Conservation (phyloP, 2,888 invertebrate species). For the Brenthis ino region DNA sequence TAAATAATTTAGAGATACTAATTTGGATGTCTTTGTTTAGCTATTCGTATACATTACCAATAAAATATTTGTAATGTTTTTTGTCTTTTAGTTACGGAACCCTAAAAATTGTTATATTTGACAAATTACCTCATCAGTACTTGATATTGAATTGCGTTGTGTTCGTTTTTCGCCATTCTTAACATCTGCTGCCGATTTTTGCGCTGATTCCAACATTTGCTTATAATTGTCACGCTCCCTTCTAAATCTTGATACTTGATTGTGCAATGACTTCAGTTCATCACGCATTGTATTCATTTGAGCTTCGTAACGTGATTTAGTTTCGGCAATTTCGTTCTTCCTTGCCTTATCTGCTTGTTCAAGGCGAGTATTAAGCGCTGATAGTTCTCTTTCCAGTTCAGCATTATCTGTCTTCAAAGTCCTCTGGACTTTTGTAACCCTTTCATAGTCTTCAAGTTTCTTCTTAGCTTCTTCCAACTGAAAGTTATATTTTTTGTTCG, state of each 20-base stretch:
- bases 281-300: conserved; percentile 90
- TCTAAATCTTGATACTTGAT: conserved; percentile 85
- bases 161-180: conserved; percentile 83
- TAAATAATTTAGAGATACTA: no score
- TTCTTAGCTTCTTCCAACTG: conserved; percentile 90
- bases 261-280: conserved; percentile 90
- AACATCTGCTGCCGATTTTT: conserved; percentile 90
- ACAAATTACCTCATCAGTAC: conserved; percentile 85
- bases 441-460: conserved; percentile 92
- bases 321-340: conserved; percentile 90
- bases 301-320: conserved; percentile 92
- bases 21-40: no score
- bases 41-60: no score
- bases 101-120: not conserved
- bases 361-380: conserved; percentile 85
- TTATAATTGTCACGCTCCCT: conserved; percentile 94
- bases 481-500: not conserved
- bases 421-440: conserved; percentile 91
- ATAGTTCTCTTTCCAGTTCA: conserved; percentile 88
- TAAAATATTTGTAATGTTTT: not conserved
- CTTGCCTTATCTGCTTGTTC: conserved; percentile 87
- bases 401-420: conserved; percentile 89
- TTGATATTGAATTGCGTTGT: conserved; percentile 85
- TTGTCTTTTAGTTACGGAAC: not conserved
- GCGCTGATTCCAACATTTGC: conserved; percentile 94